Conservation (phyloP, 2,113 vertebrate species). For the Sceloporus undulatus region DNA sequence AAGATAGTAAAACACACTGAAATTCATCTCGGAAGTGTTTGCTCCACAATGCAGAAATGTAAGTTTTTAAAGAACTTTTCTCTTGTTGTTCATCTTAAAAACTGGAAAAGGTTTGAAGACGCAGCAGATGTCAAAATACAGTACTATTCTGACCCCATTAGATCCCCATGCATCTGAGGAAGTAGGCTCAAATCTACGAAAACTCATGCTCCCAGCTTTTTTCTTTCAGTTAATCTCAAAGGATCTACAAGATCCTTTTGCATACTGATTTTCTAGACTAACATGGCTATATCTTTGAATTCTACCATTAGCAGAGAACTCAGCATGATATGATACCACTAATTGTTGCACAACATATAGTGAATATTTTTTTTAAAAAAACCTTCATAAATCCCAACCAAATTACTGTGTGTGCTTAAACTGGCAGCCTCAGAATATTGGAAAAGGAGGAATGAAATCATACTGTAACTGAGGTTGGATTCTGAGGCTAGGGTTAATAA, state of each 20-base stretch:
- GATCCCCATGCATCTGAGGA: constrained; percentile 10
- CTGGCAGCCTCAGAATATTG: neutral
- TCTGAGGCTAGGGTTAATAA: neutral
- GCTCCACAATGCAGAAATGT: constrained; percentile 52
- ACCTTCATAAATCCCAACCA: constrained; percentile 1
- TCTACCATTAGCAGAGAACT: constrained; percentile 49
- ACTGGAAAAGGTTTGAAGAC: constrained; percentile 51
- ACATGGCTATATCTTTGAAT: too few relatives aligned
- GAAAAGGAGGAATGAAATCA: neutral
- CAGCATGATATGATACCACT: constrained; percentile 29
- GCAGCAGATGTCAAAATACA: neutral
- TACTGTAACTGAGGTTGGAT: neutral
- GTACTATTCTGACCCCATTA: constrained; percentile 34
- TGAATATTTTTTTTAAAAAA: neutral
- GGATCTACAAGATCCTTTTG: too few relatives aligned
- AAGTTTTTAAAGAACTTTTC: constrained; percentile 56
- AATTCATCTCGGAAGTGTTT: constrained; percentile 68
- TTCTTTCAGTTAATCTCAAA: too few relatives aligned
- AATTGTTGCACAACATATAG: constrained; percentile 8
- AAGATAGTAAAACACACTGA: constrained; percentile 65
- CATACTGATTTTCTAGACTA: too few relatives aligned
- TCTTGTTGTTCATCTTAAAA: constrained; percentile 43
- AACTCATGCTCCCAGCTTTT: too few relatives aligned
- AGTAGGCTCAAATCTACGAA: too few relatives aligned
- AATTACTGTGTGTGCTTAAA: neutral